Base-by-base conservation (phyloP, 1,140 invertebrate genomes). In the Campoletis sonorensis region DNA sequence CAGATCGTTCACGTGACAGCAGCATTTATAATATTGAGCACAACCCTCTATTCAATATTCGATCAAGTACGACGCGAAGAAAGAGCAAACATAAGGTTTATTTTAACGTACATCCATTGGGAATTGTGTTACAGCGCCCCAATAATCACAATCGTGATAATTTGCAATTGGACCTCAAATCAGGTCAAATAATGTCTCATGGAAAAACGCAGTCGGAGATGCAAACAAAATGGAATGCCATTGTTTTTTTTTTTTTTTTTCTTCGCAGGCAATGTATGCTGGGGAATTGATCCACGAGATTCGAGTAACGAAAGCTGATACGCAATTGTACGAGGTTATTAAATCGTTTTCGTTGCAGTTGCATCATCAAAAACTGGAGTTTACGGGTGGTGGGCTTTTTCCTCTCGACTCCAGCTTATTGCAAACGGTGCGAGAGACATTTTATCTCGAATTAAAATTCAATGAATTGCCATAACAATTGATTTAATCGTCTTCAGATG, bases 291-390 rank as follows among this genome's bases (percentile, higher is more conserved):
- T 82, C 33, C 81, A 82, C 58, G 81, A 79, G 71, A 82, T 82
- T 73, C 64, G 72, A 71, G 40, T 79, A 4, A 70, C 79, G 5
- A 79, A 58, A 15, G 73, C 26, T 0, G 81, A 82, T n/a, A 61
- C 51, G 0, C 37, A 61, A 30, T 27, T 82, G 23, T 82, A 82
- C 70, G 68, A 79, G 18, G 33, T 37, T 21, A 49, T 82, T 58
- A 82, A 70, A 58, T 79, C 81, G n/a, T 73, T 82, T 26, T 79
- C 81, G 21, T 33, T 82, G 10, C 81, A 82, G 51, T 61, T 79
- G 26, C 81, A 82, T 79, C 81, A 82, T 61, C 81, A 82, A 27
- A 82, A 82, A 61, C 37, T 82, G 21, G 76, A 82, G 49, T 82
- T 82, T 21, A 79, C 81, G 1, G 81, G 37, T 4, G 81, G 67